A percentile compares a stretch with the other conserved stretches of the same genome.
phyloP scores from a whole-genome alignment of 2,888 invertebrate genomes.

The Eubasilissa splendida region DNA sequence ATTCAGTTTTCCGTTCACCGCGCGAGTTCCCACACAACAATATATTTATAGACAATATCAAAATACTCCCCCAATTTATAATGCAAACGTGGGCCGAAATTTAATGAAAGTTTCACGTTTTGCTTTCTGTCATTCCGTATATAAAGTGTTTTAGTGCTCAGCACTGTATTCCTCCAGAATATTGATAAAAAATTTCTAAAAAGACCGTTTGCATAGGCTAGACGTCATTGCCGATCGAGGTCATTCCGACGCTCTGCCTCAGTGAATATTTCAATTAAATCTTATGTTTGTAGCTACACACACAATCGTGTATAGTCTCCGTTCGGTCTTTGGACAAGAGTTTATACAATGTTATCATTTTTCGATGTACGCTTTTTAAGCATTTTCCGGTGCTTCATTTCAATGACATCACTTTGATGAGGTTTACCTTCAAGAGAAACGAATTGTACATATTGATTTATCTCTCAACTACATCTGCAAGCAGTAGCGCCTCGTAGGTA shows the following conservation, averaged over 20 bases:
- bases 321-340: background rate
- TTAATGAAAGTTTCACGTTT: background rate
- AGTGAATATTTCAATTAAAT: conserved; percentile 25
- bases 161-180: conserved; percentile 6
- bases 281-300: background rate
- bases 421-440: no score
- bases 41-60: background rate
- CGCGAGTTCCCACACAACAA: no score
- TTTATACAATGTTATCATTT: background rate
- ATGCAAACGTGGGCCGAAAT: background rate
- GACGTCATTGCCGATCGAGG: conserved; percentile 7
- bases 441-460: no score
- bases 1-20: no score
- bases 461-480: no score
- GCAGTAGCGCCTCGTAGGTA: no score
- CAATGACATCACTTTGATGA: no score
- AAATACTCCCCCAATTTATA: background rate
- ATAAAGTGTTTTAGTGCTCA: background rate
- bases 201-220: background rate
- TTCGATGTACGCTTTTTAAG: no score
- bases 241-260: conserved; percentile 8
- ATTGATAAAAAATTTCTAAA: conserved; percentile 20
- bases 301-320: background rate
- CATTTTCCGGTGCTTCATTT: no score
- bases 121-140: background rate